Percentiles rank a stretch among this genome's conserved stretches.
Conservation (phyloP, 2,888 invertebrate species). For the Agriopis aurantiaria region DNA sequence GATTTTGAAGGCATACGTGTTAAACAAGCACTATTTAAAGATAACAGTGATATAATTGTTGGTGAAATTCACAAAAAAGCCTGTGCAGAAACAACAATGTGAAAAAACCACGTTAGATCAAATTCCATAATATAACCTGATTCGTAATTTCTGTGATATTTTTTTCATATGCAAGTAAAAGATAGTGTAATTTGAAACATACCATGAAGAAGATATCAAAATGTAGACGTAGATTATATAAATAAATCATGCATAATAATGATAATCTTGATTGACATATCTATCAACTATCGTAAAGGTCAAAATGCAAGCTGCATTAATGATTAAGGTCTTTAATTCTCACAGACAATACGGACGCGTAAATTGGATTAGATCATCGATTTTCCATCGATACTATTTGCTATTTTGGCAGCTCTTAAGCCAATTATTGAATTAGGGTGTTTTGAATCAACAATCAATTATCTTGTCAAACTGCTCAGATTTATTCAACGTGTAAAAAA, state of each 20-base stretch:
- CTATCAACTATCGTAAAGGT: background rate
- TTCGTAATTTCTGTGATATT: too few relatives aligned
- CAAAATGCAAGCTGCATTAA: background rate
- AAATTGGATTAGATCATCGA: conserved; percentile 13
- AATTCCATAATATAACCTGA: too few relatives aligned
- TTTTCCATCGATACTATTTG: background rate
- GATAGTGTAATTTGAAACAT: background rate
- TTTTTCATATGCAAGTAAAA: background rate
- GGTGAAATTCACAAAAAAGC: too few relatives aligned
- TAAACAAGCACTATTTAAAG: too few relatives aligned
- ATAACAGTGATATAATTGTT: too few relatives aligned
- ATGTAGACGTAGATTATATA: background rate
- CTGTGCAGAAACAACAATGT: too few relatives aligned
- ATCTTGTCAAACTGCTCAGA: background rate
- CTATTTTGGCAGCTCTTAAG: background rate
- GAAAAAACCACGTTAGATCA: too few relatives aligned
- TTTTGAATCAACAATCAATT: background rate
- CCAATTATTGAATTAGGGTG: conserved; percentile 9
- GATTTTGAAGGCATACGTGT: too few relatives aligned
- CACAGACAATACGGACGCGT: background rate
- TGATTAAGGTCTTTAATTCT: background rate
- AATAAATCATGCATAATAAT: background rate
- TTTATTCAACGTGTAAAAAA: background rate
- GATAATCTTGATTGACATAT: background rate
- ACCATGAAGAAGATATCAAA: background rate